phyloP scores from a whole-genome alignment of 2,888 invertebrate species.

The Drosophila multiciliata region DNA sequence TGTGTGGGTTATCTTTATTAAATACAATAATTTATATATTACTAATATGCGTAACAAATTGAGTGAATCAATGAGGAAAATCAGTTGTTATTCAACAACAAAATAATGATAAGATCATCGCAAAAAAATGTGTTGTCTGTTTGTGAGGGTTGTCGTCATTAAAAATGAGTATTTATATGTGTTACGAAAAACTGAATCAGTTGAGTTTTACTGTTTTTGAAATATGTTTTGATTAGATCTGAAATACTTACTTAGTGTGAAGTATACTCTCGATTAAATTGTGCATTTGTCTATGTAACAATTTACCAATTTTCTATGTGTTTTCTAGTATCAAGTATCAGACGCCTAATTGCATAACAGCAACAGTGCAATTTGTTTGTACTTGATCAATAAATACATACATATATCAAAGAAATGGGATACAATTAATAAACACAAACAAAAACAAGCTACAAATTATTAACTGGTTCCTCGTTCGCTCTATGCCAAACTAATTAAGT shows the following conservation, averaged over 20 bases:
- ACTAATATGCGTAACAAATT: neutral
- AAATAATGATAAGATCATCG: constrained; percentile 11
- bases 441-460: constrained; percentile 32
- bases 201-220: neutral
- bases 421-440: constrained; percentile 53
- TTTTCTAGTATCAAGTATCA: constrained; percentile 21
- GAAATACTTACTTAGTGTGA: constrained; percentile 3
- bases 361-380: constrained; percentile 47
- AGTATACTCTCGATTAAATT: constrained; percentile 11
- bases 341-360: constrained; percentile 46
- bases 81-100: neutral
- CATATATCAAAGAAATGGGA: constrained; percentile 37
- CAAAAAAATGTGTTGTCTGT: constrained; percentile 11
- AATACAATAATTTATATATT: constrained; percentile 14
- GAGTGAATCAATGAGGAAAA: neutral
- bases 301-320: constrained; percentile 43
- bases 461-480: constrained; percentile 4
- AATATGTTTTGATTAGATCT: constrained; percentile 21
- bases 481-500: constrained; percentile 43
- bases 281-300: constrained; percentile 30
- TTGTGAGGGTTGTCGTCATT: constrained; percentile 34
- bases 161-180: constrained; percentile 17
- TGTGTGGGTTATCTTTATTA: constrained; percentile 38
- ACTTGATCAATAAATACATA: constrained; percentile 36
- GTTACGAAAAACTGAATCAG: constrained; percentile 1